Evolutionary conservation across 1,140 invertebrate genomes (phyloP).

Genomic region (Penaeus indicus): DNA sequence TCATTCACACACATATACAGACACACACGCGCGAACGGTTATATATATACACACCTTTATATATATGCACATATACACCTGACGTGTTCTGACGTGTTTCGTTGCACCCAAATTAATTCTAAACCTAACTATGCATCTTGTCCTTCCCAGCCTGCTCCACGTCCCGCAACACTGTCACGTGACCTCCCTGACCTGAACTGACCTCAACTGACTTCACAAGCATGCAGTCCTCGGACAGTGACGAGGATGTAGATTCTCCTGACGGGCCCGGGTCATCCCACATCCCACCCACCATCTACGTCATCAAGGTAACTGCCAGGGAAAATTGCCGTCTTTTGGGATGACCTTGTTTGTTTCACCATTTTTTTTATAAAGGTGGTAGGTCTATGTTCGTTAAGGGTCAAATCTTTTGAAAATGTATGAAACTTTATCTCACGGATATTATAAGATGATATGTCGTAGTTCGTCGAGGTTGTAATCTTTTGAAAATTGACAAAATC

Average conservation of each 20-base stretch:
- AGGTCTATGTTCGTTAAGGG: too few relatives aligned
- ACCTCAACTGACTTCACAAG: constrained; percentile 36
- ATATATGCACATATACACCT: too few relatives aligned
- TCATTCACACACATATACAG: too few relatives aligned
- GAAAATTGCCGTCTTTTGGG: neutral
- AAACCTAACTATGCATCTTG: neutral
- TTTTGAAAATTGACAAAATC: too few relatives aligned
- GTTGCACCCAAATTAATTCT: neutral
- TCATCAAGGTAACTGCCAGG: constrained; percentile 60
- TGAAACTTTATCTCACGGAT: too few relatives aligned
- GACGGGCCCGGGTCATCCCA: constrained; percentile 60
- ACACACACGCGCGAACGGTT: too few relatives aligned
- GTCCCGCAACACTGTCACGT: constrained; percentile 47
- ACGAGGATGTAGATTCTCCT: constrained; percentile 61
- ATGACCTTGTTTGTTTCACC: neutral
- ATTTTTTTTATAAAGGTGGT: too few relatives aligned
- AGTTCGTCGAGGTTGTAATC: too few relatives aligned
- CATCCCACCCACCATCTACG: constrained; percentile 65
- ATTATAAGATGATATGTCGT: too few relatives aligned
- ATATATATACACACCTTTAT: too few relatives aligned
- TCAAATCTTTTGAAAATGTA: too few relatives aligned
- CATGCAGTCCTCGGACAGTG: constrained; percentile 63
- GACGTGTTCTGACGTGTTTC: too few relatives aligned
- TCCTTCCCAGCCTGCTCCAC: constrained; percentile 28
- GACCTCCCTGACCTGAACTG: constrained; percentile 27